Percentiles rank a stretch among this genome's conserved stretches.
Evolutionary conservation across 2,113 vertebrate genomes (phyloP).

Genomic region (Mobula birostris): DNA sequence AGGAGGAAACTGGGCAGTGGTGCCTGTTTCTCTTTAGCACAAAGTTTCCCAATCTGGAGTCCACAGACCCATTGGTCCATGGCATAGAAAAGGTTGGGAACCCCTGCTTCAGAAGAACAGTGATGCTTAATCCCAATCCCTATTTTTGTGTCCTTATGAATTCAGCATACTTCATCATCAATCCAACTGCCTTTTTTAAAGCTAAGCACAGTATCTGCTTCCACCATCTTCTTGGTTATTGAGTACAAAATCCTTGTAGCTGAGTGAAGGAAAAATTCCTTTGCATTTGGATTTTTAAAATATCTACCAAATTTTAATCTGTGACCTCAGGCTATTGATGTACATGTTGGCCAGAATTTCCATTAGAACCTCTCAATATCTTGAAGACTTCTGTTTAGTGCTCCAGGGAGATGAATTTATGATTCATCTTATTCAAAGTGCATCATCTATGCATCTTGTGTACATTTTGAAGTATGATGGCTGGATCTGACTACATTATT

Average conservation of each 20-base stretch:
- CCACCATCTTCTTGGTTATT: not conserved
- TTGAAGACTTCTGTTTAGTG: not conserved
- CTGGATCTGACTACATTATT: not conserved
- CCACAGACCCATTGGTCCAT: too few relatives aligned
- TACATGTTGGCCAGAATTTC: not conserved
- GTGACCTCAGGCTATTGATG: not conserved
- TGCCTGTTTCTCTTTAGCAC: not conserved
- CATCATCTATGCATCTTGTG: not conserved
- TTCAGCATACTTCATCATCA: not conserved
- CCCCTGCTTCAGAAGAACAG: not conserved
- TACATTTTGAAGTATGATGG: not conserved
- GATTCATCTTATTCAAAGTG: not conserved
- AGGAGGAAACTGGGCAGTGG: not conserved
- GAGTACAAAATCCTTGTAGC: not conserved
- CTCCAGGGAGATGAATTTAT: not conserved
- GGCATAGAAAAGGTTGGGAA: too few relatives aligned
- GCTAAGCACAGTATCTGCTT: not conserved
- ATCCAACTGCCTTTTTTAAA: not conserved
- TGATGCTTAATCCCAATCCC: not conserved
- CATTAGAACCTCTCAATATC: not conserved
- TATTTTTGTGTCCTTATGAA: not conserved
- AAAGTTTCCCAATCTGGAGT: too few relatives aligned
- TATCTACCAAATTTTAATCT: not conserved
- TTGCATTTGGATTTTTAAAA: too few relatives aligned
- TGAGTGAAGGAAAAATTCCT: too few relatives aligned